Evolutionary conservation across 2,888 invertebrate species (phyloP).

Genomic region (Acanthosepion lycidas): DNA sequence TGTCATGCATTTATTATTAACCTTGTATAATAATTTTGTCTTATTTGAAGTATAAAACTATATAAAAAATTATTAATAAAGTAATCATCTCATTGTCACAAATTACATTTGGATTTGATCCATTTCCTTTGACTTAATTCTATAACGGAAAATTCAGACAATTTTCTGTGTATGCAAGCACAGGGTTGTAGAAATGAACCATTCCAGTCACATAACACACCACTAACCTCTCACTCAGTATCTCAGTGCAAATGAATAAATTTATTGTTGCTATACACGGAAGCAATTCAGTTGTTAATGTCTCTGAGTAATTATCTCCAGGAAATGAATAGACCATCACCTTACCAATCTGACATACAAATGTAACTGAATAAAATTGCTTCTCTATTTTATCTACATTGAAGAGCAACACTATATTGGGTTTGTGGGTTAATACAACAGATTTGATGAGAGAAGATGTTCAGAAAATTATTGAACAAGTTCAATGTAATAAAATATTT

Average conservation of each 20-base stretch:
- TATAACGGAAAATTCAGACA: background rate
- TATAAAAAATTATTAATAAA: too few relatives aligned
- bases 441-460: background rate
- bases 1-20: too few relatives aligned
- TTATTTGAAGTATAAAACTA: too few relatives aligned
- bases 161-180: background rate
- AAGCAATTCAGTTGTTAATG: background rate
- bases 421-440: background rate
- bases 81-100: background rate
- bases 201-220: background rate
- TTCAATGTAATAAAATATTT: background rate
- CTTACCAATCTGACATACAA: background rate
- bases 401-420: background rate
- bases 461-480: background rate
- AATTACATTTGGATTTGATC: too few relatives aligned
- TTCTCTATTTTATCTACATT: background rate
- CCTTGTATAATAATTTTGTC: too few relatives aligned
- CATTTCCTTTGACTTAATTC: background rate
- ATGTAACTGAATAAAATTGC: background rate
- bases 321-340: background rate
- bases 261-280: slow-evolving; percentile 33
- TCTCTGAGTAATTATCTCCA: background rate
- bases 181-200: background rate
- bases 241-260: background rate
- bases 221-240: background rate